Base-by-base conservation (phyloP, 2,888 invertebrate species). In the Caradrina kadenii region DNA sequence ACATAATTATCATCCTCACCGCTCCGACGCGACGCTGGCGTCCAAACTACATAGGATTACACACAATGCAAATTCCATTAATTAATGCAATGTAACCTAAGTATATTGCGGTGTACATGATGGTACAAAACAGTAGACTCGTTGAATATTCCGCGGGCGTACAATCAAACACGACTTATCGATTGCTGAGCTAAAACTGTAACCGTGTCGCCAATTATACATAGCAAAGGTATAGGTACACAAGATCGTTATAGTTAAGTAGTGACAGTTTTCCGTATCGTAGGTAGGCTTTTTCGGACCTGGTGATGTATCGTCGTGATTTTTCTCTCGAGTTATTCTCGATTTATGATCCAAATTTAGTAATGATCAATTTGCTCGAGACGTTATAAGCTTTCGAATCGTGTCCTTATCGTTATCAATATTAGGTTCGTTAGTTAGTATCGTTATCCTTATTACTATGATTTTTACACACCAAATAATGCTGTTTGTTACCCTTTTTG, bases 141-240 rank as follows among this genome's bases (percentile, higher is more conserved):
- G 79, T 87, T 89, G 78, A 73, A 86, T 90, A 90, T 90, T 91
- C 89, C 85, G 80, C 71, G 65, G 63, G 86, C 86, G 88, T 90
- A 80, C 87, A 85, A 88, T 90, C 88, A 90, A 90, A 91, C 90
- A 92, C 89, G 87, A 88, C 87, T 91, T 92, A 92, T 92, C 91
- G 91, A 92, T 92, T 90, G 85, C 87, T 82, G 80, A 81, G 87
- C 88, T 92, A 89, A 91, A 92, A 89, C 87, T 90, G 88, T 89
- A 86, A 87, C 79, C 88, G 82, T 90, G 90, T 90, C 87, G 87
- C 87, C 88, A 92, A 92, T 93, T 93, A 92, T 88, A 85, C 75
- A 83, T 71, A 79, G 84, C 83, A 86, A 80, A 82, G 83, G 84
- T 87, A 87, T 88, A 87, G 39, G 39, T 13, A 39, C 73, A 80